phyloP scores from a whole-genome alignment of 2,888 invertebrate genomes.

The Timema cristinae region DNA sequence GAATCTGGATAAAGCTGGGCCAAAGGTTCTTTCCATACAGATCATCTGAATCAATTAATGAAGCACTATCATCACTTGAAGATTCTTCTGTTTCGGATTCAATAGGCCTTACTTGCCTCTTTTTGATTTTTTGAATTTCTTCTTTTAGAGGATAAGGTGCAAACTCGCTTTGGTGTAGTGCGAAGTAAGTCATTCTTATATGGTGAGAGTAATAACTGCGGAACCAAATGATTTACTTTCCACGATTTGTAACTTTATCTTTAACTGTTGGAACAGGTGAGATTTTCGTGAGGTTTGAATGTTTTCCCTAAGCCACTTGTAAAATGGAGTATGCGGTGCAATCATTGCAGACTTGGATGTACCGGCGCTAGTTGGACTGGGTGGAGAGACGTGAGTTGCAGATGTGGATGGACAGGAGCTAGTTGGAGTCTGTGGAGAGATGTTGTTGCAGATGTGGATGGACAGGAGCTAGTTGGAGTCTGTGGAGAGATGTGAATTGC shows the following conservation, averaged over 20 bases:
- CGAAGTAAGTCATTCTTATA: too few species aligned
- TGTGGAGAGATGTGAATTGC: not conserved
- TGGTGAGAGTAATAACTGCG: too few species aligned
- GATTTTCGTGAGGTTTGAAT: not conserved
- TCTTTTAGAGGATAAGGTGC: too few species aligned
- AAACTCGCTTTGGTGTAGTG: not conserved
- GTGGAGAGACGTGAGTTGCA: too few species aligned
- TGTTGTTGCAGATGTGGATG: not conserved
- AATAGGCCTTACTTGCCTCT: not conserved
- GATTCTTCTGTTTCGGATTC: not conserved
- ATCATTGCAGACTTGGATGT: too few species aligned
- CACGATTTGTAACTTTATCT: too few species aligned
- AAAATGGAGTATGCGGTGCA: too few species aligned
- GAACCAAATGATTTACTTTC: too few species aligned
- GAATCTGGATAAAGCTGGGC: not conserved
- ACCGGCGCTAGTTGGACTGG: too few species aligned
- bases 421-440: not conserved
- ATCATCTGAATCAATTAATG: not conserved
- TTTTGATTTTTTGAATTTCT: not conserved
- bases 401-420: too few species aligned
- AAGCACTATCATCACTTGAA: not conserved
- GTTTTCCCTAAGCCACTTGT: not conserved
- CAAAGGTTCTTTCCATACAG: not conserved
- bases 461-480: not conserved
- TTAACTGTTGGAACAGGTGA: slow-evolving; percentile 11